A percentile compares a stretch with the other conserved stretches of the same genome.
phyloP scores from a whole-genome alignment of 1,140 invertebrate genomes.

The Cherax quadricarinatus region DNA sequence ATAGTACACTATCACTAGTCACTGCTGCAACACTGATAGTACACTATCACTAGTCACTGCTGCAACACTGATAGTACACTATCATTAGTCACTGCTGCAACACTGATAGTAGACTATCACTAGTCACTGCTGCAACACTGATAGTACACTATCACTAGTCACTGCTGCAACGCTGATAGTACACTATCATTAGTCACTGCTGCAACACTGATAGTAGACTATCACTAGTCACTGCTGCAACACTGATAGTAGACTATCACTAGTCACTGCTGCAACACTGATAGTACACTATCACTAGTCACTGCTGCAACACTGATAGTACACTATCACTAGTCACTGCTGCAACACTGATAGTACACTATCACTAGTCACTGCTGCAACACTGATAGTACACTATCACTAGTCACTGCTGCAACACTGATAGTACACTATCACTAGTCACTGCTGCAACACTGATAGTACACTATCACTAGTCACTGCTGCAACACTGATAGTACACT shows the following conservation, averaged over 20 bases:
- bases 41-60: no score
- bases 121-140: background rate
- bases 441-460: background rate
- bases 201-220: background rate
- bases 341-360: background rate
- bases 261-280: no score
- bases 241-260: background rate
- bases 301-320: background rate
- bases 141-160: background rate
- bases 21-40: no score
- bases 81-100: no score
- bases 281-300: background rate
- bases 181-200: background rate
- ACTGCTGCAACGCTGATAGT: background rate
- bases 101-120: no score
- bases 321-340: no score
- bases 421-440: background rate
- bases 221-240: no score
- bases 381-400: background rate
- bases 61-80: no score
- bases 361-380: no score
- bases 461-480: no score
- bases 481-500: background rate
- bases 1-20: no score
- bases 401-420: no score